These are phyloP conservation scores for Oryzias celebensis DNA, from an alignment of 2,113 vertebrate species.

Conservation along the genomic window DNA sequence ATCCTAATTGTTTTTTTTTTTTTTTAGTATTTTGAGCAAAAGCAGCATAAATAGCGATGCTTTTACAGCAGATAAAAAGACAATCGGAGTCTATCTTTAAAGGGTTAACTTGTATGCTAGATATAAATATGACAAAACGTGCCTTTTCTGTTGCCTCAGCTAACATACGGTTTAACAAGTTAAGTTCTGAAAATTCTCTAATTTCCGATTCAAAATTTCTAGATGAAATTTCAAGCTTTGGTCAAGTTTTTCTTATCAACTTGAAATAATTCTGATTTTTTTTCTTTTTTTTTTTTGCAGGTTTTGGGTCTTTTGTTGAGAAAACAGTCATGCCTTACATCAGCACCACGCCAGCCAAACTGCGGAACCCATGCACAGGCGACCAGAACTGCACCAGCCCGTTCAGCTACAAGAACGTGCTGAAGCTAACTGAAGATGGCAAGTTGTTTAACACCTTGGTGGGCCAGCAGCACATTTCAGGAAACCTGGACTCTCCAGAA, in stretches of 20 bases:
- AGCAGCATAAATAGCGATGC: too few species aligned
- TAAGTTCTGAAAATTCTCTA: too few species aligned
- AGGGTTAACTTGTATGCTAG: too few species aligned
- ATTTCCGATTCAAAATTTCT: too few species aligned
- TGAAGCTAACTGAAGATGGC: constrained; percentile 88
- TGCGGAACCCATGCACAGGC: constrained; percentile 91
- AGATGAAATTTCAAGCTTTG: neutral
- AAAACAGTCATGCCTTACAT: constrained; percentile 99
- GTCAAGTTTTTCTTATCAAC: neutral
- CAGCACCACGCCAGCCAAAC: constrained; percentile 94
- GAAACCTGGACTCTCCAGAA: constrained; percentile 97
- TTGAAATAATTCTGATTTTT: neutral
- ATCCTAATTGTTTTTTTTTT: too few species aligned
- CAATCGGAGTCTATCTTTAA: too few species aligned
- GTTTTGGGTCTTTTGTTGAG: constrained; percentile 98
- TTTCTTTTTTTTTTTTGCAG: constrained; percentile 56
- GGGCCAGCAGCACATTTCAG: constrained; percentile 94
- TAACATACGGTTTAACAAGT: too few species aligned
- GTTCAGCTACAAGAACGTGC: constrained; percentile 97
- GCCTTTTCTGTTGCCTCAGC: too few species aligned
- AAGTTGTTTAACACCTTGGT: constrained; percentile 88
- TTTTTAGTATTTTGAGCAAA: too few species aligned
- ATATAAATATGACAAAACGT: too few species aligned
- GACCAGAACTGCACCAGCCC: constrained; percentile 97
- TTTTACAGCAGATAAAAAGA: too few species aligned